Conservation (phyloP, 2,888 invertebrate genomes). For the Pandemis cinnamomeana region DNA sequence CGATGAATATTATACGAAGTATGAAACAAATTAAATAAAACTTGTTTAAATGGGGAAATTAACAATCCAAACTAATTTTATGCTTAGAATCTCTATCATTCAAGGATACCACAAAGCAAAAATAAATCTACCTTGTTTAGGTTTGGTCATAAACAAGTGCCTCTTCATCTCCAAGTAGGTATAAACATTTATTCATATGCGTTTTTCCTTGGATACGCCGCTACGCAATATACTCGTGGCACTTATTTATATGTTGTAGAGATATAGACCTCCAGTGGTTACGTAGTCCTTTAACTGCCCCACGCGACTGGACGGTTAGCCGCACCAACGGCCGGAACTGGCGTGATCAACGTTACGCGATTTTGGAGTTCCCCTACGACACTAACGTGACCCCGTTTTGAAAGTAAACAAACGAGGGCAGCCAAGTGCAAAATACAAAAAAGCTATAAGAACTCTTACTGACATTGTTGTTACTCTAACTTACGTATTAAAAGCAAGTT, state of each 20-base stretch:
- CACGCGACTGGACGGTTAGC: neutral
- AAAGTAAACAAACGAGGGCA: neutral
- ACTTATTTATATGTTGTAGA: neutral
- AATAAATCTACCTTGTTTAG: neutral
- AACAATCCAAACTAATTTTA: too few relatives aligned
- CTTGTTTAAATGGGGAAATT: too few relatives aligned
- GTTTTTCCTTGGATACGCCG: neutral
- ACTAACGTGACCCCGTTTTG: neutral
- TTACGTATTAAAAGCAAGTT: neutral
- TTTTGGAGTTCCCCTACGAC: neutral
- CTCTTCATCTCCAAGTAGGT: neutral
- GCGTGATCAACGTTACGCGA: neutral
- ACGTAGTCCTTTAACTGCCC: constrained; percentile 21
- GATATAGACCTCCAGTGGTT: constrained; percentile 14
- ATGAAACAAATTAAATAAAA: too few relatives aligned
- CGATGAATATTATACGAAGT: too few relatives aligned
- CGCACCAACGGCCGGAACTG: constrained; percentile 8
- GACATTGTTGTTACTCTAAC: too few relatives aligned
- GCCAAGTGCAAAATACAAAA: neutral
- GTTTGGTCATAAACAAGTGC: neutral
- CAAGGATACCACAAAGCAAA: neutral
- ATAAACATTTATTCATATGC: neutral
- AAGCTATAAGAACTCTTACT: too few relatives aligned
- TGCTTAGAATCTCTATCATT: neutral
- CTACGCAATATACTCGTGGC: neutral